Percentiles rank a stretch among this genome's conserved stretches.
phyloP scores from a whole-genome alignment of 2,888 invertebrate genomes.

The Hirtodrosophila cameraria region DNA sequence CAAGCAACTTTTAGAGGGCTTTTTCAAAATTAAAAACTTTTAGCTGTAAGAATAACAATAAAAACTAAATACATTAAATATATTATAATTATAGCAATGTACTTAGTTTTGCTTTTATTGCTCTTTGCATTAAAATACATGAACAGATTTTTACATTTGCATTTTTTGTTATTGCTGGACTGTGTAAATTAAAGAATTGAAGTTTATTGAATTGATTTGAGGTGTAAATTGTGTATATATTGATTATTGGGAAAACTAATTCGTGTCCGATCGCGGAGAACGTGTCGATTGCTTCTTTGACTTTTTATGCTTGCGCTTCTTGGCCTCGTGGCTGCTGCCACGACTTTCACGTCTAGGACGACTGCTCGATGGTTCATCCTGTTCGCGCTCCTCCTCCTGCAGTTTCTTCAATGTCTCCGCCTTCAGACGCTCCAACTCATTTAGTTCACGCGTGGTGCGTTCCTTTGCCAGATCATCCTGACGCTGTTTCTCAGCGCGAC shows the following conservation, averaged over 20 bases:
- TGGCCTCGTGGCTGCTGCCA: constrained; percentile 61
- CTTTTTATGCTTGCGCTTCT: constrained; percentile 82
- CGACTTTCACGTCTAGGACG: constrained; percentile 47
- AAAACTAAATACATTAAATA: background rate
- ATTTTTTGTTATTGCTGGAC: constrained; percentile 34
- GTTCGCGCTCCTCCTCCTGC: constrained; percentile 76
- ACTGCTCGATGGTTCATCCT: constrained; percentile 10
- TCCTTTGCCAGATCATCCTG: constrained; percentile 82
- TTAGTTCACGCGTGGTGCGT: constrained; percentile 81
- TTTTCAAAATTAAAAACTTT: background rate
- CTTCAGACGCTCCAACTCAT: constrained; percentile 83
- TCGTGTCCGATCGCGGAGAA: constrained; percentile 75
- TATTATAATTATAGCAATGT: background rate
- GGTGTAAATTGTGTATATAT: too few relatives aligned
- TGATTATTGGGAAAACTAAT: constrained; percentile 56
- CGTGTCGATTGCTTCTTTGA: constrained; percentile 80
- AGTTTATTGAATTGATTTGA: constrained; percentile 16
- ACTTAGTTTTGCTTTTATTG: constrained; percentile 41
- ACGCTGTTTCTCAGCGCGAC: constrained; percentile 85
- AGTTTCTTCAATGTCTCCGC: constrained; percentile 82
- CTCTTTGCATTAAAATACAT: constrained; percentile 14
- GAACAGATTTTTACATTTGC: constrained; percentile 54
- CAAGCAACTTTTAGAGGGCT: background rate
- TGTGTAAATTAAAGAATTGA: constrained; percentile 22
- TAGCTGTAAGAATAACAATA: too few relatives aligned